These are phyloP conservation scores for Hippopotamyrus pictus DNA, from an alignment of 2,797 vertebrate genomes.

Conservation along the genomic window DNA sequence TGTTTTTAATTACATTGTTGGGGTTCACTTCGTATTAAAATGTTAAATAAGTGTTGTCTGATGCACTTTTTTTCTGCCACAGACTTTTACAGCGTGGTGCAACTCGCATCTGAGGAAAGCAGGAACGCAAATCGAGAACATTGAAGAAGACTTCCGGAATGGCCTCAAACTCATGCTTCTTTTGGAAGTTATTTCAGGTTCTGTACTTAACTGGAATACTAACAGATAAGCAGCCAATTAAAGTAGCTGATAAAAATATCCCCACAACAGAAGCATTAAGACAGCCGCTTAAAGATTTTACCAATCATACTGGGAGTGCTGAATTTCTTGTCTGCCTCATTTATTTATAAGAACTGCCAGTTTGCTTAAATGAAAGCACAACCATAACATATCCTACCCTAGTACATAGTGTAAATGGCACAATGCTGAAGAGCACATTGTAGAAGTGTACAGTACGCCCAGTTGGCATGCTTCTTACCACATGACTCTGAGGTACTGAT, in stretches of 20 bases:
- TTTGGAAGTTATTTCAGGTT: constrained; percentile 97
- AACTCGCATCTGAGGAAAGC: constrained; percentile 97
- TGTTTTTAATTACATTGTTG: background rate
- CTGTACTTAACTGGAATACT: background rate
- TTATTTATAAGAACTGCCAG: background rate
- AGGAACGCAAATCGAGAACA: constrained; percentile 95
- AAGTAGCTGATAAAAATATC: background rate
- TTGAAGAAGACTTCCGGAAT: constrained; percentile 96
- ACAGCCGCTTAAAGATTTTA: background rate
- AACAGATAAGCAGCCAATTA: background rate
- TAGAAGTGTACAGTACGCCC: background rate
- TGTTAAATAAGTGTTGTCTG: background rate
- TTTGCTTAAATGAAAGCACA: background rate
- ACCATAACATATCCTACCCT: background rate
- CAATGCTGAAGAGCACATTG: background rate
- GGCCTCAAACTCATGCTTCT: constrained; percentile 97
- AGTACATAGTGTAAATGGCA: background rate
- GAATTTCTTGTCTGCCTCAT: background rate
- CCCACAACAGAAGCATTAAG: background rate
- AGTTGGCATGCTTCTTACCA: background rate
- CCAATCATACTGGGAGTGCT: background rate
- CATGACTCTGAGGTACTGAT: background rate
- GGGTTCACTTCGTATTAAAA: background rate
- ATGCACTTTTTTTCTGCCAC: constrained; percentile 7
- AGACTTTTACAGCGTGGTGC: constrained; percentile 99